Percentiles rank a stretch among this genome's conserved stretches.
Conservation (phyloP, 2,797 vertebrate species). For the Telmatherina bonti region DNA sequence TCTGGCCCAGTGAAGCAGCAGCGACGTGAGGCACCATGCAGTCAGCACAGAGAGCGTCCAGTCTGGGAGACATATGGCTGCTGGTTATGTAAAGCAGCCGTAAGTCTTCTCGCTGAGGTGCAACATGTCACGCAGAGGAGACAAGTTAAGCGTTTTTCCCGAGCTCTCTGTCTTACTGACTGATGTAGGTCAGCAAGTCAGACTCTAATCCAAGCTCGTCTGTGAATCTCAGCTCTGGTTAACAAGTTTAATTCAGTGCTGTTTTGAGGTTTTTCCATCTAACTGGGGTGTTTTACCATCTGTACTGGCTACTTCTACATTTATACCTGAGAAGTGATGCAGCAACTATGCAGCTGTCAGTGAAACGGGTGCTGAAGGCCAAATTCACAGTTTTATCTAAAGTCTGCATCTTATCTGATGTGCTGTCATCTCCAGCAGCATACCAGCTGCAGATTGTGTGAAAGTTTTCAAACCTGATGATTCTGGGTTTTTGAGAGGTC, state of each 20-base stretch:
- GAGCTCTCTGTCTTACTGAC: slow-evolving; percentile 33
- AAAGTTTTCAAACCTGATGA: neutral
- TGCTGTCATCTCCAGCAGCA: no score
- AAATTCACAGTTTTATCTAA: neutral
- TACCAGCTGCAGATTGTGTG: neutral
- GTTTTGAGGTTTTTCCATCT: neutral
- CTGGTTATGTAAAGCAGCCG: slow-evolving; percentile 49
- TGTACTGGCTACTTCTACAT: no score
- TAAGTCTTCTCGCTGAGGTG: slow-evolving; percentile 54
- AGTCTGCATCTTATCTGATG: neutral
- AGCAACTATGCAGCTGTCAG: neutral
- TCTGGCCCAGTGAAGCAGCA: slow-evolving; percentile 11
- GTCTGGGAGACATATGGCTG: slow-evolving; percentile 46
- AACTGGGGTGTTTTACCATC: neutral
- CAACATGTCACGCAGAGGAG: slow-evolving; percentile 50
- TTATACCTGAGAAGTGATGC: neutral
- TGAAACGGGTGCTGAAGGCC: neutral
- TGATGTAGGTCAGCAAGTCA: slow-evolving; percentile 23
- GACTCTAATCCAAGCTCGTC: slow-evolving; percentile 4
- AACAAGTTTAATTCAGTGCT: neutral
- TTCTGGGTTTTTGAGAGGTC: no score
- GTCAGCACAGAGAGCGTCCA: slow-evolving; percentile 21
- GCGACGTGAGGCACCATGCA: slow-evolving; percentile 27
- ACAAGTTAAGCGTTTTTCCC: slow-evolving; percentile 35
- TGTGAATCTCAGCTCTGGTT: slow-evolving; percentile 1